Base-by-base conservation (phyloP, 1,140 invertebrate genomes). In the Trachymyrmex septentrionalis region DNA sequence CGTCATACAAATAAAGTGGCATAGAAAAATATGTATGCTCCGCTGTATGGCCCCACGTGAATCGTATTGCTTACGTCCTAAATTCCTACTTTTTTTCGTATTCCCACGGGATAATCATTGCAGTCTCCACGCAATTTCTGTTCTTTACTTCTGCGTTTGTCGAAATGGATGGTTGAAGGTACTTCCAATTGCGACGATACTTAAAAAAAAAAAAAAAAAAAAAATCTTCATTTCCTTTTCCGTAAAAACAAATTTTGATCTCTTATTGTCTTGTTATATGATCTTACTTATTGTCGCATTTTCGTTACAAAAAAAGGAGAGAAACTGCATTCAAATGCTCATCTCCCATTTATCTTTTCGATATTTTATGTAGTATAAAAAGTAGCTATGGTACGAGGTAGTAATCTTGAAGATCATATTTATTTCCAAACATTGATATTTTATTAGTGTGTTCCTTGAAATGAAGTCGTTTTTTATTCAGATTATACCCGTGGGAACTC, bases 11-110 rank as follows among this genome's bases (percentile, higher is more conserved):
- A 84, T 84, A 84, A 84, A 84, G 63, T 73, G 12, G 59, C 19
- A 69, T 84, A 84, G 80, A 84, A 84, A 84, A 75, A 84, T 84
- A 59, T 50, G 67, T 61, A 59, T 57, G 55, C n/a, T 55, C 76
- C 19, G 48, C 30, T 53, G 10, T 24, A 44, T 76, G 82, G 69
- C 75, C 57, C 55, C 71, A 38, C 30, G 12, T 53, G 38, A 55
- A 44, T 88, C 38, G 6, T 19, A 34, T 73, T 24, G 69, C 44
- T 71, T 61, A 55, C 10, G 16, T 64, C 3, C 69, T 61, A 30
- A 44, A 48, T 19, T 38, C 7, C 24, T 55, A 48, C 14, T 30
- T 48, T 59, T 59, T 30, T 38, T 66, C 59, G 66, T 59, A 78
- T 78, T 78, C 10, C 67, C 71, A 80, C 48, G 55, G n/a, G 30